phyloP scores from a whole-genome alignment of 2,888 invertebrate species.

The Caradrina clavipalpis region DNA sequence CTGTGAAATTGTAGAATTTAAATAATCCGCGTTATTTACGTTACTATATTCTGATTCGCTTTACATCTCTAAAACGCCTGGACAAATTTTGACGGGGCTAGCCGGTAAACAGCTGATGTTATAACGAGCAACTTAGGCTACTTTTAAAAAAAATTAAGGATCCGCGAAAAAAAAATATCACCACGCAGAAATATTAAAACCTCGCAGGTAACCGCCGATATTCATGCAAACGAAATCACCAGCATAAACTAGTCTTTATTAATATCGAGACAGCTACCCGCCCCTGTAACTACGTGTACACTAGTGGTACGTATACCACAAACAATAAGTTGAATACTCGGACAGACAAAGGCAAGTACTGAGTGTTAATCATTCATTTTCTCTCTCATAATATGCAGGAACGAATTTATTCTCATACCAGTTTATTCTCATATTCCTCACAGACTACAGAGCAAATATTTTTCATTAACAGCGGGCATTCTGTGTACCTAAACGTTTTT shows the following conservation, averaged over 20 bases:
- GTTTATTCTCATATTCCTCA: slow-evolving; percentile 34
- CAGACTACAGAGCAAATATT: slow-evolving; percentile 46
- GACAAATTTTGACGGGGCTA: too few species aligned
- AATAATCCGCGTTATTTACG: background rate
- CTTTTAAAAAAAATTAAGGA: too few species aligned
- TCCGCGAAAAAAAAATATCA: too few species aligned
- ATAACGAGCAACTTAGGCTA: too few species aligned
- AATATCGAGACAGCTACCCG: background rate
- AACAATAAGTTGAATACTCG: slow-evolving; percentile 34
- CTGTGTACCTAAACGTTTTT: slow-evolving; percentile 24
- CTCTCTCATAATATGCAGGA: slow-evolving; percentile 46
- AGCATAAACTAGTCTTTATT: background rate
- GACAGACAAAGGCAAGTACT: slow-evolving; percentile 37
- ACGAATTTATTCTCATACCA: slow-evolving; percentile 17
- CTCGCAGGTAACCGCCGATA: too few species aligned
- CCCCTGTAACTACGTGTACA: background rate
- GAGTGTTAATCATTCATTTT: slow-evolving; percentile 56
- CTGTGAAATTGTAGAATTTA: slow-evolving; percentile 1
- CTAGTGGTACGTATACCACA: slow-evolving; percentile 8
- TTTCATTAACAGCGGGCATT: slow-evolving; percentile 49
- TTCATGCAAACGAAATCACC: too few species aligned
- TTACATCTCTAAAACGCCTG: background rate
- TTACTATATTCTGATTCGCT: background rate
- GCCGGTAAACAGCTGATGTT: too few species aligned
- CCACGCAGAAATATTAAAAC: too few species aligned